These are phyloP conservation scores for Crax fasciolata DNA, from an alignment of 2,797 vertebrate genomes.

Conservation along the genomic window DNA sequence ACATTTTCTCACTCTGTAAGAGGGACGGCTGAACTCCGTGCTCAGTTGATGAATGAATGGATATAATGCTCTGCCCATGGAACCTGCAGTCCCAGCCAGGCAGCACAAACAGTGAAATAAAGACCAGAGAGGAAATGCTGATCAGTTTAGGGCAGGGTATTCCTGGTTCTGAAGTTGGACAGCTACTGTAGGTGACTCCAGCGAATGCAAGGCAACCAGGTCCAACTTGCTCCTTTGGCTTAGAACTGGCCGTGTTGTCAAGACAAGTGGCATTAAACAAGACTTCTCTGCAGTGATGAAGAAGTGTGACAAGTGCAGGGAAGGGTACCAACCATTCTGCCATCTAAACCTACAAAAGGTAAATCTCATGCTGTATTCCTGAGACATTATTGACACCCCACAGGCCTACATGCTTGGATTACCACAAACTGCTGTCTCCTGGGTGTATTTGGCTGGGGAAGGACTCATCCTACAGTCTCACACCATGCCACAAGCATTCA, in stretches of 20 bases:
- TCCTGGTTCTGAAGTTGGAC: not conserved
- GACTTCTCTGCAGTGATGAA: not conserved
- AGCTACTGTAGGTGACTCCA: not conserved
- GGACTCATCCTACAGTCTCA: not conserved
- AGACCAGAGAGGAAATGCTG: not conserved
- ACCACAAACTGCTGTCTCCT: not conserved
- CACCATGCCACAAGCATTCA: not conserved
- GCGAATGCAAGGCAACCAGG: not conserved
- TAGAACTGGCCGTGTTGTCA: not conserved
- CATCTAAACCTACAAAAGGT: not conserved
- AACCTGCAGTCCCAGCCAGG: not conserved
- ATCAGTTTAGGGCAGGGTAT: not conserved
- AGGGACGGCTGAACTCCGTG: not conserved
- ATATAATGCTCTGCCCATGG: accelerated
- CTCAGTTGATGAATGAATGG: not conserved
- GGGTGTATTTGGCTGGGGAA: not conserved
- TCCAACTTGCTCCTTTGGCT: not conserved
- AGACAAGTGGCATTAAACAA: not conserved
- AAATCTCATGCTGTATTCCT: not conserved
- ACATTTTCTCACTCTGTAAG: not conserved
- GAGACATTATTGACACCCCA: not conserved
- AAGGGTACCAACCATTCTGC: not conserved
- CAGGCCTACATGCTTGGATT: not conserved
- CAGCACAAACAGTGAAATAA: not conserved
- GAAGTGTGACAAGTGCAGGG: not conserved